Evolutionary conservation across 2,888 invertebrate species (phyloP).

Genomic region (Tenthredo distinguenda): DNA sequence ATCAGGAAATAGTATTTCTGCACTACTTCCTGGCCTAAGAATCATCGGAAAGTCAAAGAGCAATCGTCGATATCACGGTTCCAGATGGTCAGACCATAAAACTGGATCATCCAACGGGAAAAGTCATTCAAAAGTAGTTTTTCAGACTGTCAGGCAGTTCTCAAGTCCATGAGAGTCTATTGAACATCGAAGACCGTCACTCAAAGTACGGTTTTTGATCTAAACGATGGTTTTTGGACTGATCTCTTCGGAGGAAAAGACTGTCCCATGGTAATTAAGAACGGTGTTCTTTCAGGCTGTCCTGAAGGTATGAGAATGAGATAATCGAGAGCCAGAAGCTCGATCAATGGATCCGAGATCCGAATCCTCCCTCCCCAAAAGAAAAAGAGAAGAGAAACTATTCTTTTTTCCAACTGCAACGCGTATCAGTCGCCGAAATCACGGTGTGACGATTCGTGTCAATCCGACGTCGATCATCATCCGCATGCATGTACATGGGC

Average conservation of each 20-base stretch:
- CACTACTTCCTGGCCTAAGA: too few species aligned
- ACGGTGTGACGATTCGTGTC: not conserved
- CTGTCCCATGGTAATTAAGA: not conserved
- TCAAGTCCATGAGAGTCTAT: not conserved
- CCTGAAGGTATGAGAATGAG: not conserved
- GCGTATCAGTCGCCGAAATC: not conserved
- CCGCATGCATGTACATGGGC: not conserved
- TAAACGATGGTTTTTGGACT: too few species aligned
- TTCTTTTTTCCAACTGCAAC: not conserved
- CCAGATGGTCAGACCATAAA: not conserved
- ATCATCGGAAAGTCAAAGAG: too few species aligned
- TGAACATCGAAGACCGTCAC: not conserved
- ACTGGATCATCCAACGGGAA: not conserved
- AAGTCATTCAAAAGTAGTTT: not conserved
- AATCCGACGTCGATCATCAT: not conserved
- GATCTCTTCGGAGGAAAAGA: not conserved
- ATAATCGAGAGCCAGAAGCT: too few species aligned
- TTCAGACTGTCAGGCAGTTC: not conserved
- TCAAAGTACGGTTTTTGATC: too few species aligned
- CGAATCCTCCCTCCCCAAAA: too few species aligned
- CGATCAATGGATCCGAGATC: too few species aligned
- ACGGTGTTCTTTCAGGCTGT: too few species aligned
- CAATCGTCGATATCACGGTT: not conserved
- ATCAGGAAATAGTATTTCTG: too few species aligned
- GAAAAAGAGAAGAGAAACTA: not conserved